These are phyloP conservation scores for Pyralis farinalis DNA, from an alignment of 2,888 invertebrate species.

Conservation along the genomic window DNA sequence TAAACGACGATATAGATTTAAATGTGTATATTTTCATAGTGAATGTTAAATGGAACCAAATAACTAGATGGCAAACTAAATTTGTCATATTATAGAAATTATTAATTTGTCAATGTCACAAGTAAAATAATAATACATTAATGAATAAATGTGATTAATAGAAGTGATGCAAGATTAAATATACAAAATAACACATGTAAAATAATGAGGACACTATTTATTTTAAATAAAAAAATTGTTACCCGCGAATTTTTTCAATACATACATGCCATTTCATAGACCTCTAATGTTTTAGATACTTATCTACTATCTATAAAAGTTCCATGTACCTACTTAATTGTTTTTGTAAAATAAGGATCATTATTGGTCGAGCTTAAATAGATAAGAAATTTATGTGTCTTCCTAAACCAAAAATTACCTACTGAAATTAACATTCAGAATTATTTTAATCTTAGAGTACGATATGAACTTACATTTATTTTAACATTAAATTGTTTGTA, in stretches of 20 bases:
- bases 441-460: no score
- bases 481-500: no score
- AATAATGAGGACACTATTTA: not conserved
- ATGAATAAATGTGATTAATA: conserved; percentile 25
- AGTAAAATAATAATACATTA: conserved; percentile 18
- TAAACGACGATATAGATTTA: conserved; percentile 55
- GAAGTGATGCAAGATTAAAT: conserved; percentile 18
- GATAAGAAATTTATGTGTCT: conserved; percentile 39
- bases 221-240: not conserved
- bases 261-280: not conserved
- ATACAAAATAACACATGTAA: conserved; percentile 10
- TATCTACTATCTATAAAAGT: not conserved
- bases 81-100: conserved; percentile 12
- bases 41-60: conserved; percentile 77
- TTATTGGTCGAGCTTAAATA: conserved; percentile 50
- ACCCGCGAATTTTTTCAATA: not conserved
- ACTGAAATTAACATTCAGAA: no score
- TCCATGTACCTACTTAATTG: conserved; percentile 1
- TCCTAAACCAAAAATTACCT: conserved; percentile 21
- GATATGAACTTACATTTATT: no score
- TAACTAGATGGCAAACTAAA: conserved; percentile 42
- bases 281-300: conserved; percentile 3
- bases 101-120: conserved; percentile 21
- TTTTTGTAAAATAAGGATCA: conserved; percentile 21
- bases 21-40: conserved; percentile 79